phyloP scores from a whole-genome alignment of 23 tunicate species.

The Oikopleura albicans region DNA sequence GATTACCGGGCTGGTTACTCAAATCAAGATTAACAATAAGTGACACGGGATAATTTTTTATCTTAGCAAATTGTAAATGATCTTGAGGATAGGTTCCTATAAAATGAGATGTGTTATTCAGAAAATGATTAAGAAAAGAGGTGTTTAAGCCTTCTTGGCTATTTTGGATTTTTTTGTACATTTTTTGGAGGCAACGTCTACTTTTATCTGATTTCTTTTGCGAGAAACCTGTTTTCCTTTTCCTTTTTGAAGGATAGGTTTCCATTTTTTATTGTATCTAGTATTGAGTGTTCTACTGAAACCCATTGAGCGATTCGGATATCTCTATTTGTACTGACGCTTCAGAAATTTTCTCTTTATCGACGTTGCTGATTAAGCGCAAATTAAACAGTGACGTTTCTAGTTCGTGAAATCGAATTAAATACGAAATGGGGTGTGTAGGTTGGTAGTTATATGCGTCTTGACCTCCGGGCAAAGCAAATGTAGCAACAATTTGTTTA shows the following conservation, averaged over 20 bases:
- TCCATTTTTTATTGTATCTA: not conserved
- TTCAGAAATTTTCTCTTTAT: not conserved
- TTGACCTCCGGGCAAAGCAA: not conserved
- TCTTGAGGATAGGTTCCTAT: not conserved
- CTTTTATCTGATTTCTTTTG: not conserved
- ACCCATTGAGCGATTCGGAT: not conserved
- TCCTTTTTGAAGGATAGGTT: not conserved
- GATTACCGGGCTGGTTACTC: not conserved
- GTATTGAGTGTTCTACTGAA: not conserved
- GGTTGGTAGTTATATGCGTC: not conserved
- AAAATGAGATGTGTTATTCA: not conserved
- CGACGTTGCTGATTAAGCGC: not conserved
- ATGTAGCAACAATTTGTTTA: not conserved
- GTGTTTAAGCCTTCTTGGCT: not conserved
- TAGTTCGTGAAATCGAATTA: not conserved
- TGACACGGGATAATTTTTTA: not conserved
- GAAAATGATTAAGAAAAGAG: not conserved
- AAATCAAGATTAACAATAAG: not conserved
- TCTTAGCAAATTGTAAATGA: not conserved
- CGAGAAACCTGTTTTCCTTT: not conserved
- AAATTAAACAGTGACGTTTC: not conserved
- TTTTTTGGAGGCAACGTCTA: not conserved
- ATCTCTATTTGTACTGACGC: not conserved
- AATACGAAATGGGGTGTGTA: not conserved
- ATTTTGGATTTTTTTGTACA: not conserved